Base-by-base conservation (phyloP, 2,113 vertebrate species). In the Podilymbus podiceps region DNA sequence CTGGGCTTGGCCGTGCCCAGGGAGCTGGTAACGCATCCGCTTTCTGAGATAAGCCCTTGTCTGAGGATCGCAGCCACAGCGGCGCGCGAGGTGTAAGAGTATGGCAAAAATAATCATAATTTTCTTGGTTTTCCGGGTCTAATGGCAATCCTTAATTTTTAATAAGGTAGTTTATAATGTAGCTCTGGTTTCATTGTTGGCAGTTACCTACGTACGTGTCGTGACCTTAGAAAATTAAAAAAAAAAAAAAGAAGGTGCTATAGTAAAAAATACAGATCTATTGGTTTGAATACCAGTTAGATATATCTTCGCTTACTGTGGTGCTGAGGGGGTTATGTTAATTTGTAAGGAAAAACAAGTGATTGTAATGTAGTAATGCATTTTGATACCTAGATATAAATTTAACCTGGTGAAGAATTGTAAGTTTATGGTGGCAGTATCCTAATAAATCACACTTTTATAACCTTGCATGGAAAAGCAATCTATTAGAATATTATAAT, bases 381-480 rank as follows among this genome's bases (percentile, higher is more conserved):
- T 95, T 94, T 93, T 96, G 77, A 91, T 93, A 88, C 66, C 89
- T 44, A 62, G 33, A 38, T 80, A 40, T 93, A 97, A 88, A 97
- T 91, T 55, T 83, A 60, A 79, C n/a, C 42, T 13, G 31, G 40
- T 55, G 81, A 93, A 91, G 63, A 90, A 66, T 33, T 64, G 3
- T 60, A 63, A 55, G n/a, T 96, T 93, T 85, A 88, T 82, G 63
- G 64, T 25, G 50, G 46, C 68, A 64, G 71, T 79, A 86, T 35
- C 73, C 49, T 94, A 93, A 95, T 96, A 94, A 96, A 89, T 85
- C 74, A 92, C 59, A 10, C 15, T 95, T 95, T 95, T 95, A 94
- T 94, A 95, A 89, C 77, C 90, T 73, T 84, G 42, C 58, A 42
- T 28, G 42, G 69, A 91, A 66, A 90, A 60, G 2, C 76, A 74